Conservation (phyloP, 1,140 invertebrate species). For the Drosophila fuyamai region DNA sequence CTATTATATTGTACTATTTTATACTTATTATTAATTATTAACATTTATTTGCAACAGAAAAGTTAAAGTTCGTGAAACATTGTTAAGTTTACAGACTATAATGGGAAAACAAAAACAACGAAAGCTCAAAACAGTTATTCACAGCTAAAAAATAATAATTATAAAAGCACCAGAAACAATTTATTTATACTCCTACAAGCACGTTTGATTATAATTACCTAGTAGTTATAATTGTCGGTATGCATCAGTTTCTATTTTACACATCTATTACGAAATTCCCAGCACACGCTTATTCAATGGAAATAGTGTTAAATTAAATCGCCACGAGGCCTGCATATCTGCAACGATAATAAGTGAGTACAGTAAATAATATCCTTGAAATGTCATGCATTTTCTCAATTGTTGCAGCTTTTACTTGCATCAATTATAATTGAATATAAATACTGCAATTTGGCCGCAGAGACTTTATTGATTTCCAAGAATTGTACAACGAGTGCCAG, state of each 20-base stretch:
- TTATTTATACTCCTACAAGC: not conserved
- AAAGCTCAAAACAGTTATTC: not conserved
- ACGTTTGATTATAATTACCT: not conserved
- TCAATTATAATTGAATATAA: constrained; percentile 16
- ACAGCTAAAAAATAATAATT: not conserved
- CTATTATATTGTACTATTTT: too few relatives aligned
- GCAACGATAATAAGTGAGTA: not conserved
- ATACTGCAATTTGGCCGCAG: constrained; percentile 3
- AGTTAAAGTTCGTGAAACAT: not conserved
- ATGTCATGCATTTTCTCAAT: constrained; percentile 9
- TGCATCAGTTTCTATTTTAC: not conserved
- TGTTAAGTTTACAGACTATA: not conserved
- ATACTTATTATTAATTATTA: too few relatives aligned
- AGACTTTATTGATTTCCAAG: constrained; percentile 4
- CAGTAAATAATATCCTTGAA: constrained; percentile 14
- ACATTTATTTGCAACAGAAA: too few relatives aligned
- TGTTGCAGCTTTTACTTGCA: constrained; percentile 1
- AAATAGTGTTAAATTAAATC: not conserved
- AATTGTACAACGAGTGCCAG: constrained; percentile 14
- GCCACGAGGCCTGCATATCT: not conserved
- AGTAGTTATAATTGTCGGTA: not conserved
- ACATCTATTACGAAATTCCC: too few relatives aligned
- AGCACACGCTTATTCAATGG: not conserved
- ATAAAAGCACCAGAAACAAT: not conserved
- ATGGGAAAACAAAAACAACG: not conserved